These are phyloP conservation scores for Loxodonta africana DNA, from an alignment of 2,113 vertebrate species.

Conservation along the genomic window DNA sequence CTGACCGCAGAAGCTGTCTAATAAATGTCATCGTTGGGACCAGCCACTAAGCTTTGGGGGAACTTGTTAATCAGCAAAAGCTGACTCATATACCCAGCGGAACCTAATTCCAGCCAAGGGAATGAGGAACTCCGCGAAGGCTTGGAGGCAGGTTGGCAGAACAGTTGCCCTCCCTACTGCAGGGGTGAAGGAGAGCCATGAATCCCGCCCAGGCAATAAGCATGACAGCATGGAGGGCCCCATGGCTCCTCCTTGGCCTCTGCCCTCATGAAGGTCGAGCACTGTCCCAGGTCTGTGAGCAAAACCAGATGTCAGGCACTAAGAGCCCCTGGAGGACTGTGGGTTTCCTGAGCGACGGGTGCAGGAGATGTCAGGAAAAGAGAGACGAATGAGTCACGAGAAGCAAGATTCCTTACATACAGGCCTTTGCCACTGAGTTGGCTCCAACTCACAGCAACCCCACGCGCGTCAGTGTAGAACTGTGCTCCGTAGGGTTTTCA, in stretches of 20 bases:
- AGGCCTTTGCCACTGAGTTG: too few relatives aligned
- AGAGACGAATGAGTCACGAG: not conserved
- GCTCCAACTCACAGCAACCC: too few relatives aligned
- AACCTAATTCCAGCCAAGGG: not conserved
- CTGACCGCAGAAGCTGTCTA: not conserved
- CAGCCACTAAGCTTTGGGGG: too few relatives aligned
- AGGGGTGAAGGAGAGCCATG: not conserved
- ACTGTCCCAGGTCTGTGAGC: not conserved
- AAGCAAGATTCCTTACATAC: too few relatives aligned
- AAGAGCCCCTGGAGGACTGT: too few relatives aligned
- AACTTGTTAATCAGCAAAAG: not conserved
- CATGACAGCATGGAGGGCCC: not conserved
- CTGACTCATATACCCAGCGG: not conserved
- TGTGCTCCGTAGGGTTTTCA: too few relatives aligned
- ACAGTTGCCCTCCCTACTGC: not conserved
- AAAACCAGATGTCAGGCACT: not conserved
- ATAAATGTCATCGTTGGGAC: not conserved
- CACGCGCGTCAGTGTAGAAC: too few relatives aligned
- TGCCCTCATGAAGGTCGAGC: too few relatives aligned
- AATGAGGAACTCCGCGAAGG: not conserved
- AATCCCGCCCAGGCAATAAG: too few relatives aligned
- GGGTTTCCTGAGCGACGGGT: too few relatives aligned
- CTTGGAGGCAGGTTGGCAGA: not conserved
- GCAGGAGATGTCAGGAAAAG: not conserved
- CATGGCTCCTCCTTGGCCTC: not conserved